Evolutionary conservation across 2,888 invertebrate species (phyloP).

Genomic region (Baronia brevicornis): DNA sequence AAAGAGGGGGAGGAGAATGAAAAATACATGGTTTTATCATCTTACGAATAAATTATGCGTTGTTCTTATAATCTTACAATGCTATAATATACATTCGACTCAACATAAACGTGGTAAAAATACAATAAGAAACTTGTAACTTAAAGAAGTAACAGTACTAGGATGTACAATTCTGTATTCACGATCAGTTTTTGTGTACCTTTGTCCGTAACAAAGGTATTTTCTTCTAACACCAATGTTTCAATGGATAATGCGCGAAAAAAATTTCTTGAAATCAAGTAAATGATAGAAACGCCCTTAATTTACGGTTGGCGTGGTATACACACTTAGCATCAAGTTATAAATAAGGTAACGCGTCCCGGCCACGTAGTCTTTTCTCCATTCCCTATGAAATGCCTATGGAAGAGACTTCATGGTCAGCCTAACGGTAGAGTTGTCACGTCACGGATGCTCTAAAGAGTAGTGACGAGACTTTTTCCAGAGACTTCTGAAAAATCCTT

Average conservation of each 20-base stretch:
- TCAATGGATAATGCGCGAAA: conserved; percentile 1
- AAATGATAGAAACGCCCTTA: conserved; percentile 12
- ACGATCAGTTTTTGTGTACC: not conserved
- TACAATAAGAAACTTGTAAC: conserved; percentile 16
- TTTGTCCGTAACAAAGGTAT: conserved; percentile 9
- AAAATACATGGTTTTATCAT: conserved; percentile 36
- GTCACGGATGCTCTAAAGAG: conserved; percentile 89
- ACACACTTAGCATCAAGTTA: conserved; percentile 12
- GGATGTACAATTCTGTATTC: conserved; percentile 2
- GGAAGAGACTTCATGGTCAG: conserved; percentile 25
- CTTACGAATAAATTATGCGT: conserved; percentile 58
- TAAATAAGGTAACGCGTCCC: too few species aligned
- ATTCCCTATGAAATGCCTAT: conserved; percentile 17
- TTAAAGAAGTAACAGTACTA: conserved; percentile 3
- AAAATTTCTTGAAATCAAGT: conserved; percentile 9
- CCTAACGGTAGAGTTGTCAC: conserved; percentile 24
- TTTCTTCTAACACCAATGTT: conserved; percentile 5
- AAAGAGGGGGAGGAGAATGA: conserved; percentile 33
- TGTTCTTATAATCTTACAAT: conserved; percentile 37
- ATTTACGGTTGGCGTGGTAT: conserved; percentile 10
- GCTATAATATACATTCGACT: conserved; percentile 36
- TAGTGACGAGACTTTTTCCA: conserved; percentile 93
- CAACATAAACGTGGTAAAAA: conserved; percentile 24
- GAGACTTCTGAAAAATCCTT: conserved; percentile 91
- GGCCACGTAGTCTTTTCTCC: conserved; percentile 10